Evolutionary conservation across 2,113 vertebrate genomes (phyloP), one percentile per base, ranked within the genome.

Genomic region (Pseudorasbora parva): DNA sequence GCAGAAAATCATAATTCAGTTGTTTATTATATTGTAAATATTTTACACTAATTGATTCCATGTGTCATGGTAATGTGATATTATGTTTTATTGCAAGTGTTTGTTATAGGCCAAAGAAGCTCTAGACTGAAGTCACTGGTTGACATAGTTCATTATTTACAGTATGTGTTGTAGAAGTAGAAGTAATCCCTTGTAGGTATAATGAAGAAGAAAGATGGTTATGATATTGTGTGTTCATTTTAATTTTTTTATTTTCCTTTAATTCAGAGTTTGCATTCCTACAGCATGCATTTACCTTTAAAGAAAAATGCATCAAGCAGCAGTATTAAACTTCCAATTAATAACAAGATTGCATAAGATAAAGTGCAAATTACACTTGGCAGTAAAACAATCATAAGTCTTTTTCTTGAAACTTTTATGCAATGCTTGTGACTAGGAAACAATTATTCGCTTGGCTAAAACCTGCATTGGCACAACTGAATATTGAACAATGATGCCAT

Each of bases 1-100:
- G 57, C 9, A 62, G n/a, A 62, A 45, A 62, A 47, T 47, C 8
- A 45, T 45, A 3, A 62, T 43, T 78, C 21, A 33, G 54, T 47
- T 25, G 43, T 51, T 66, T 80, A 23, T 51, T 81, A 23, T 69
- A 69, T 56, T 81, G 60, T 80, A 62, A 78, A 66, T 27, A 81
- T 69, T 69, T 81, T 15, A 69, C 60, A 66, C 43, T n/a, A 33
- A 64, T 79, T 79, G 25, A 54, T 81, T 81, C 30, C 45, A 37
- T 81, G 47, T 54, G 62, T 81, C 62, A 81, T 54, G 45, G 37
- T 78, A 60, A 43, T 78, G 56, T 66, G 25, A 33, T 49, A 30
- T 62, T 21, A 47, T 30, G 45, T 51, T 30, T 68, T 66, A 17
- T 49, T 64, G 15, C 60, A 47, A 27, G 25, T 69, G 47, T 19